Base-by-base conservation (phyloP, 2,113 vertebrate genomes). In the Callospermophilus lateralis region DNA sequence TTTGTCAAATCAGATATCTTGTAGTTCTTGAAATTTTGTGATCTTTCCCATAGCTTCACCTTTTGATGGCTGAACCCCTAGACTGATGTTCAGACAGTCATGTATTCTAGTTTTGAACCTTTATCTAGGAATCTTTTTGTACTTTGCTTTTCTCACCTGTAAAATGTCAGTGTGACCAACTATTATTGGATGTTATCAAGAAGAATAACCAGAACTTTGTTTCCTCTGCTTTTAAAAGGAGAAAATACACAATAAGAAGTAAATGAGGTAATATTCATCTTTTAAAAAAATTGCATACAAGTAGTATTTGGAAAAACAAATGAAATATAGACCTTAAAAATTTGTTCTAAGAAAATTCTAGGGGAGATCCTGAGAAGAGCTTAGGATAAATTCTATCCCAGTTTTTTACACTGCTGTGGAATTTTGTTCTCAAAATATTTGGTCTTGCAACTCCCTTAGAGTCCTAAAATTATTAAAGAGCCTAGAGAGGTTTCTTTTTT, bases 291-390 rank as follows among this genome's bases (percentile, higher is more conserved):
- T 13, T 51, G 8, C 53, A 39, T 68, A 42, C 45, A 39, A 67
- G 15, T 61, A 37, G 8, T 90, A 70, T 37, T 61, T 74, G 53
- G 61, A 28, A 83, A 80, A 48, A 84, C 55, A 9, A 53, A 16
- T 94, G 37, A 96, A n/a, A 10, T 42, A 13, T 51, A 30, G 61
- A 93, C 32, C 65, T 79, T n/a, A 68, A 65, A 81, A 65, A 48
- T 84, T 24, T 80, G 34, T 87, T 90, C 53, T 79, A 79, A 93
- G 87, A 63, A 87, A 96, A 88, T 96, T 55, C 63, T 67, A n/a
- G 70, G 61, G 6, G 48, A 80, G 6, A 12, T 45, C 90, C 58
- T 68, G 26, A 3, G 70, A 30, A 77, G 13, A 94, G 8, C 24
- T 61, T 58, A 61, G 32, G 34, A 32, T 83, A 83, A 90, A 65